phyloP scores from a whole-genome alignment of 2,888 invertebrate genomes.

The Trachelus tabidus region DNA sequence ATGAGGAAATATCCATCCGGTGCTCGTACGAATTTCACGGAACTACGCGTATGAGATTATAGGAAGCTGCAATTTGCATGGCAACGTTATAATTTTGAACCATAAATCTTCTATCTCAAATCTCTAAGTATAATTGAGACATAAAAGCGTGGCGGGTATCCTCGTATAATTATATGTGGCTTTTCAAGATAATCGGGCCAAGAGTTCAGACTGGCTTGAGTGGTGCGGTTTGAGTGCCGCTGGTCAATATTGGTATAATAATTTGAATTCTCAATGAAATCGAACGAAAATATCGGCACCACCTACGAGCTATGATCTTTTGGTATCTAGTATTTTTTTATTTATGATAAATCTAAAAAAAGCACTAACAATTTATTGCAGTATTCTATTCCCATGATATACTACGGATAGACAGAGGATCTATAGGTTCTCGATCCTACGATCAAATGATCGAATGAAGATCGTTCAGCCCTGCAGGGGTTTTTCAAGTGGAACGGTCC shows the following conservation, averaged over 20 bases:
- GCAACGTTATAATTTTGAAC: constrained; percentile 43
- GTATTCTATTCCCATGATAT: neutral
- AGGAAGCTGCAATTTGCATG: constrained; percentile 45
- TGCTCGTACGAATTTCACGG: neutral
- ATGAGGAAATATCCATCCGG: neutral
- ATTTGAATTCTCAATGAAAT: neutral
- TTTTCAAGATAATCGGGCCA: neutral
- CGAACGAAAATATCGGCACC: neutral
- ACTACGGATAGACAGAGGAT: neutral
- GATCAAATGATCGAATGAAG: neutral
- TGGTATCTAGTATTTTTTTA: neutral
- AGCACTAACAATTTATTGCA: neutral
- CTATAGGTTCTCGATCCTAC: neutral
- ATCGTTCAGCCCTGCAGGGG: neutral
- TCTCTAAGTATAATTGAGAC: constrained; percentile 45
- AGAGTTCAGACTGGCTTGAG: neutral
- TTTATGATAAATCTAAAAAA: neutral
- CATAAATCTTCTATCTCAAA: constrained; percentile 42
- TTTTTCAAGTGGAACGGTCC: neutral
- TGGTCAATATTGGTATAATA: neutral
- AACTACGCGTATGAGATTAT: constrained; percentile 20
- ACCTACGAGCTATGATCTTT: neutral
- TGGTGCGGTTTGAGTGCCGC: neutral
- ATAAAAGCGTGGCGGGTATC: constrained; percentile 43
- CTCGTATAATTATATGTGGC: constrained; percentile 36